Evolutionary conservation across 2,797 vertebrate species (phyloP), one percentile per base, ranked within the genome.

Genomic region (Crocodylus rhombifer): DNA sequence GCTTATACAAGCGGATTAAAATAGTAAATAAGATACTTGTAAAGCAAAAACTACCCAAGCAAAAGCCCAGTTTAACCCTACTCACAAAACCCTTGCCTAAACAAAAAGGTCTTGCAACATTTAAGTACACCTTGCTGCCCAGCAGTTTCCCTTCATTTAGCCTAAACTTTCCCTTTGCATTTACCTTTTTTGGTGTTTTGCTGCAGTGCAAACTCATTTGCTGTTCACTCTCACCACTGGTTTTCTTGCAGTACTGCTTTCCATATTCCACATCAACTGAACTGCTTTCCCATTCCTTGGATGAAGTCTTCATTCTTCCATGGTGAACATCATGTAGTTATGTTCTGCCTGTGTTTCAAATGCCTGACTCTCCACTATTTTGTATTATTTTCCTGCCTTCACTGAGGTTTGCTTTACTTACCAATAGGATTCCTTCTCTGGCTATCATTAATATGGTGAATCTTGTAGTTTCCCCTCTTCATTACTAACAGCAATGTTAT

Each of bases 261-360:
- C 36, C 36, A 15, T 14, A 51, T 51, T 25, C 69, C 4, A 42
- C 36, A 25, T 36, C 51, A 21, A 51, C 26, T 51, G 23, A 42
- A 77, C 13, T 69, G 33, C 9, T 10, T 88, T 42, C 5, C 6
- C 7, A 81, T 94, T 80, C 0, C 1, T 4, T 58, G 60, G 62
- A 1, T 12, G 9, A 42, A 71, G 14, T 5, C 56, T 64, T 14
- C 13, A n/a, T 36, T 82, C 13, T 51, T 3, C 75, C 21, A 2
- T 1, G 30, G 58, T 28, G 28, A 82, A 0, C 51, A 16, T 71
- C 1, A 0, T 55, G 58, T 15, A 3, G 17, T 21, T 55, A 51
- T 28, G 56, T 55, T 73, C 69, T 51, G 33, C 14, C 23, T 42
- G 33, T 42, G 36, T 73, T 73, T 73, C 69, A 42, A 51, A 36